Base-by-base conservation (phyloP, 2,113 vertebrate genomes). In the Aptenodytes forsteri region DNA sequence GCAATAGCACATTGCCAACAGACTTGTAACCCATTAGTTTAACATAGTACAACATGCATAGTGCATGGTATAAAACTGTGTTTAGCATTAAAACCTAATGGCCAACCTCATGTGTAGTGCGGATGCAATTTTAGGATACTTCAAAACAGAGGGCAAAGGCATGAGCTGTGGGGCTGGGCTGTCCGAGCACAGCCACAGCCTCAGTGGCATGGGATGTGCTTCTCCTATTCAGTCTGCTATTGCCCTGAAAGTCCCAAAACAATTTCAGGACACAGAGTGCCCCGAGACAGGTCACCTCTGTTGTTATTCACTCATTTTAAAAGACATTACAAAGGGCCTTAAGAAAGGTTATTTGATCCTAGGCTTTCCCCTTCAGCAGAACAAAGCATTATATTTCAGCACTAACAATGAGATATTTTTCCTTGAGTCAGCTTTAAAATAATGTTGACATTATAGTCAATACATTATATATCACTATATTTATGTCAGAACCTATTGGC, bases 401-500 rank as follows among this genome's bases (percentile, higher is more conserved):
- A 85, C 50, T 52, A 89, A 87, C 97, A 96, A 93, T 6, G 59
- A 89, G 83, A 42, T 83, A 61, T 97, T 96, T 97, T 94, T 92
- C 83, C 97, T 93, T 7, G 70, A 98, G 93, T 97, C 98, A 98
- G 97, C 97, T 97, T 97, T 96, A 89, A 97, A 98, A 94, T 91
- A 87, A 98, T 54, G 81, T 91, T 98, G 97, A 94, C 94, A 90
- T 97, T 90, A 72, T 5, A 80, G 97, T 88, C 87, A 69, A 96
- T 95, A 83, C 76, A 83, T 95, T 85, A 85, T 62, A 81, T 30
- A 87, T 85, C 94, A 90, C 92, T 72, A 65, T 91, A 95, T 93
- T 97, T 95, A 80, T 96, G 96, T 92, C 97, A 96, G 90, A 91
- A 81, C 27, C 46, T 96, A 96, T 78, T 78, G 97, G 96, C 97